Evolutionary conservation across 2,113 vertebrate genomes (phyloP), one percentile per base, ranked within the genome.

Genomic region (Oceanites oceanicus): DNA sequence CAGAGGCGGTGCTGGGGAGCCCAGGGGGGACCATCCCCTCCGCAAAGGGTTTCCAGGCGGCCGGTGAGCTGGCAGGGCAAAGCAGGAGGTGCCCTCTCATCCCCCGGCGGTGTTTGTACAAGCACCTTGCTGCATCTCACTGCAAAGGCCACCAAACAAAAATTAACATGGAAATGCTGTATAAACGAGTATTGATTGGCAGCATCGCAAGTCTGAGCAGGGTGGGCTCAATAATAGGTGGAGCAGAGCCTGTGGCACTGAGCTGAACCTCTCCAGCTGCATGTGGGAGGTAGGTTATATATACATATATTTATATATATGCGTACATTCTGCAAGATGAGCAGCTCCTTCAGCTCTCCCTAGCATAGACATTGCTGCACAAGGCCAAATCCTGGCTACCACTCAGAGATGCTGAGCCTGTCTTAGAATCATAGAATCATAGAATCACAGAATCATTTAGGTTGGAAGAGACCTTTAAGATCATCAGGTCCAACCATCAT

Each of bases 171-270:
- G 56, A 68, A 59, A 62, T 29, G 76, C 27, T 56, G 36, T 11
- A 13, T 19, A 7, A 79, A 67, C n/a, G 55, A 18, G 26, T 26
- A 19, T 20, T 0, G 0, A 12, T 1, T 2, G 17, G 36, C 16
- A 88, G 26, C 55, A 15, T 3, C 0, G 0, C 1, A 1, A 53
- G 59, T 1, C 11, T 19, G 56, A 59, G 47, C 0, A 0, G 49
- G 32, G 15, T 63, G 61, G 56, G 88, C 56, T 95, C 45, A 6
- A 3, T 2, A 9, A 22, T 3, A 26, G 25, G 5, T 14, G 49
- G 63, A 59, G 84, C 45, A 45, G n/a, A 87, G 47, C 40, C 78
- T 26, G 3, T 1, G 34, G 74, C 17, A 8, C 58, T 13, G 78
- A 72, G 58, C 71, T 86, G 84, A 66, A 45, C 36, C 40, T 45